These are phyloP conservation scores for Tetraodon nigroviridis DNA, from an alignment of 2,113 vertebrate species.

Conservation along the genomic window DNA sequence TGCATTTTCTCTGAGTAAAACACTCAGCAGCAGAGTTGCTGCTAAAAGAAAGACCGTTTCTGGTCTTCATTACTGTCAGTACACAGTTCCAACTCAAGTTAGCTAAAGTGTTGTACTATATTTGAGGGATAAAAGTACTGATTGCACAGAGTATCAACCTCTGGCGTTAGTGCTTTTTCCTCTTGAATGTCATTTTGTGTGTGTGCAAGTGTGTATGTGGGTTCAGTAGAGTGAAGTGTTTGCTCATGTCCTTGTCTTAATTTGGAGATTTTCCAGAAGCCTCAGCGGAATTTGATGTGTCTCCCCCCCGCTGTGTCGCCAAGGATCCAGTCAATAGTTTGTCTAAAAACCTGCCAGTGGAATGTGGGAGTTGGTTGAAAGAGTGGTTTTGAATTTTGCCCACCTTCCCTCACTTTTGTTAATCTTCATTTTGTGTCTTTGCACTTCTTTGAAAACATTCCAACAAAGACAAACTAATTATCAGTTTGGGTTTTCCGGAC, in stretches of 20 bases:
- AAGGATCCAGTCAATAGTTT: slow-evolving; percentile 17
- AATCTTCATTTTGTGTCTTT: too few relatives aligned
- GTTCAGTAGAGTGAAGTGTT: slow-evolving; percentile 24
- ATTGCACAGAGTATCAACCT: slow-evolving; percentile 16
- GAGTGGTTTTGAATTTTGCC: slow-evolving; percentile 16
- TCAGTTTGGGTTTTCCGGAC: background rate
- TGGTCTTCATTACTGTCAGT: background rate
- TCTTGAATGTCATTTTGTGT: background rate
- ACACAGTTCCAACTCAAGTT: background rate
- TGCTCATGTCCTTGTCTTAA: slow-evolving; percentile 31
- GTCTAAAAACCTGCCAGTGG: slow-evolving; percentile 16
- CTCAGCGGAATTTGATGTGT: slow-evolving; percentile 31
- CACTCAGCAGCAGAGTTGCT: background rate
- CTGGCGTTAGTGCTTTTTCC: background rate
- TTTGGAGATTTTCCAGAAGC: slow-evolving; percentile 46
- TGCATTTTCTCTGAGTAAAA: slow-evolving; percentile 8
- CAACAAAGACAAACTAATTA: slow-evolving; percentile 1
- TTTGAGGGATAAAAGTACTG: background rate
- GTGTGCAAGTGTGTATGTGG: too few relatives aligned
- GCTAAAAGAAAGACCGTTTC: background rate
- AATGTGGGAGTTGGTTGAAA: slow-evolving; percentile 34
- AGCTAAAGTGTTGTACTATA: background rate
- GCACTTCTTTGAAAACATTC: slow-evolving; percentile 1
- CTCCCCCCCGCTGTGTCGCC: slow-evolving; percentile 44
- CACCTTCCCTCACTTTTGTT: background rate